Percentiles rank a stretch among this genome's conserved stretches.
Conservation (phyloP, 2,888 invertebrate species). For the Cynaeus angustus region DNA sequence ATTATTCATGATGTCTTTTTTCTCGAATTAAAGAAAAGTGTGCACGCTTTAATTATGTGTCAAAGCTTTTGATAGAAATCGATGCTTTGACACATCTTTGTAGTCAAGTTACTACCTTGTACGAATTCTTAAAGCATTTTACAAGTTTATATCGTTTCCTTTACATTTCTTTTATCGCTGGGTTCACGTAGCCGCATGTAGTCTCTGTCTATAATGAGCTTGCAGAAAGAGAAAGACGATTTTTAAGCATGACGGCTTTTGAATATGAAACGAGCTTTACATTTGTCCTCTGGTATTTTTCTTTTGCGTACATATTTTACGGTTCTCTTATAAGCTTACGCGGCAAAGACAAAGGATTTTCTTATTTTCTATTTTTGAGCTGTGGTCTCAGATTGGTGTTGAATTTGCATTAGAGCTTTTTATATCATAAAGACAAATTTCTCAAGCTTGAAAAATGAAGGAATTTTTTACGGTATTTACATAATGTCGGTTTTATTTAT, state of each 20-base stretch:
- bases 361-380: constrained; percentile 53
- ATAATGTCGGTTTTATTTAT: constrained; percentile 29
- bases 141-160: constrained; percentile 43
- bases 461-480: constrained; percentile 31
- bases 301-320: constrained; percentile 55
- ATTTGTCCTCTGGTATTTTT: constrained; percentile 56
- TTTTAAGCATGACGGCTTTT: constrained; percentile 52
- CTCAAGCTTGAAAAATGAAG: not conserved
- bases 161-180: constrained; percentile 18
- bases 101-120: constrained; percentile 13
- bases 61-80: not conserved
- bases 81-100: constrained; percentile 7
- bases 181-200: constrained; percentile 33
- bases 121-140: constrained; percentile 34
- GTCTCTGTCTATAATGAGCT: constrained; percentile 27
- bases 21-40: not conserved
- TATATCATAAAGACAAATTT: constrained; percentile 25
- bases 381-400: constrained; percentile 38
- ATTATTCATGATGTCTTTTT: no score
- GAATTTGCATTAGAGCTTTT: constrained; percentile 33
- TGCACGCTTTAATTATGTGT: not conserved
- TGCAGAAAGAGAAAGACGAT: constrained; percentile 45
- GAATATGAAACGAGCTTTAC: constrained; percentile 56
- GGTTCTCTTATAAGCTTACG: constrained; percentile 50
- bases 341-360: constrained; percentile 53